A percentile compares a stretch with the other conserved stretches of the same genome.
Evolutionary conservation across 1,140 invertebrate species (phyloP).

Genomic region (Danaus melanippus): DNA sequence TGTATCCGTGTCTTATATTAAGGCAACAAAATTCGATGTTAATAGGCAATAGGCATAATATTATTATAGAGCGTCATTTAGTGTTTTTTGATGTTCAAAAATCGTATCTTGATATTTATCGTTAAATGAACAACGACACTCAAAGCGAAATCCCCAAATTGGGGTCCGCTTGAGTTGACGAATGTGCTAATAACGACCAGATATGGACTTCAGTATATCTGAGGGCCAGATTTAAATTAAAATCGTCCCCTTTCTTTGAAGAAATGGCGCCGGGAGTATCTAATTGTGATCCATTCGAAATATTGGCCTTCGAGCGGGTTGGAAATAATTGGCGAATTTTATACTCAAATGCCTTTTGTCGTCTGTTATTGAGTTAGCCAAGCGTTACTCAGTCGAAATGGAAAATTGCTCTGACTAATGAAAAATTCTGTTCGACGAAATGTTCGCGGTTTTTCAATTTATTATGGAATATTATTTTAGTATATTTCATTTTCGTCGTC

Average conservation of each 20-base stretch:
- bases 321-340: slow-evolving; percentile 51
- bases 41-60: too few relatives aligned
- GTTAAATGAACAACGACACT: neutral
- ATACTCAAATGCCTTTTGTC: slow-evolving; percentile 45
- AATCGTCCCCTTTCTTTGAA: slow-evolving; percentile 53
- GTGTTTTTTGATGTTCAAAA: too few relatives aligned
- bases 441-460: slow-evolving; percentile 31
- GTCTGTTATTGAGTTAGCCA: slow-evolving; percentile 47
- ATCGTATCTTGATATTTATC: too few relatives aligned
- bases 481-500: slow-evolving; percentile 7
- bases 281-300: slow-evolving; percentile 56
- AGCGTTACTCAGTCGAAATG: slow-evolving; percentile 31
- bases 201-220: slow-evolving; percentile 23
- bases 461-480: slow-evolving; percentile 11
- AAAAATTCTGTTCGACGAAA: slow-evolving; percentile 39
- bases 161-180: slow-evolving; percentile 9
- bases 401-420: slow-evolving; percentile 43
- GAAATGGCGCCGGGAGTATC: slow-evolving; percentile 44
- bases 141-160: slow-evolving; percentile 6
- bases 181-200: slow-evolving; percentile 28
- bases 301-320: slow-evolving; percentile 47
- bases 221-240: slow-evolving; percentile 60
- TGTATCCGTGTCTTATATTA: too few relatives aligned
- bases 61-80: too few relatives aligned
- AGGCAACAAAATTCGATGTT: too few relatives aligned